Conservation (phyloP, 2,113 vertebrate species). For the Corythornis madagascariensis region DNA sequence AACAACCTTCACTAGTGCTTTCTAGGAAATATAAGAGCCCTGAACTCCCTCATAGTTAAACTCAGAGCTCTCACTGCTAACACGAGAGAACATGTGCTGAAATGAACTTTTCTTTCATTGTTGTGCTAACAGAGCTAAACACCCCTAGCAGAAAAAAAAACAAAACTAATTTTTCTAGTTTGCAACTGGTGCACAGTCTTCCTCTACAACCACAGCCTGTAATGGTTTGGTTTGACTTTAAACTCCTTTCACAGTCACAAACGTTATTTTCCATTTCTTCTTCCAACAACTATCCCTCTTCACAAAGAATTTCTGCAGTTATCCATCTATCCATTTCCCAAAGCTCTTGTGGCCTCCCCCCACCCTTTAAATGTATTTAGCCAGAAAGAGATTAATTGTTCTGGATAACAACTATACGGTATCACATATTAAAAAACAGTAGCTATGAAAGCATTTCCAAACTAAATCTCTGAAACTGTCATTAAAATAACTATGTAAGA, state of each 20-base stretch:
- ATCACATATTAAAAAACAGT: not conserved
- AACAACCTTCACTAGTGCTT: not conserved
- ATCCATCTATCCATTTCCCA: not conserved
- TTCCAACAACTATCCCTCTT: not conserved
- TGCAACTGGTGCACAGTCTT: not conserved
- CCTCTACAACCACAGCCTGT: not conserved
- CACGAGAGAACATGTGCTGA: accelerated
- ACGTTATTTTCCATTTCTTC: not conserved
- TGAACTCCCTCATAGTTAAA: not conserved
- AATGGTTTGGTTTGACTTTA: not conserved
- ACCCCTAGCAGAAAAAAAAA: not conserved
- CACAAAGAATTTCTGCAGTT: not conserved
- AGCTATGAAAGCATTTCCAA: not conserved
- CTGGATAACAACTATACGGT: too few relatives aligned
- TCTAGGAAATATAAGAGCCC: not conserved
- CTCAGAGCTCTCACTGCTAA: not conserved
- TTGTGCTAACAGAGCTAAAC: not conserved
- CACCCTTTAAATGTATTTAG: not conserved
- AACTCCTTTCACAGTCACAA: not conserved
- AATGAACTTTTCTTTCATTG: not conserved
- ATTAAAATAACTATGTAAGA: not conserved
- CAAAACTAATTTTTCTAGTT: not conserved
- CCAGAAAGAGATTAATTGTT: not conserved
- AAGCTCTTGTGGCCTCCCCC: not conserved
- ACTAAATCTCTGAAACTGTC: not conserved